Base-by-base conservation (phyloP, 1,140 invertebrate genomes). In the Luehdorfia chinensis region DNA sequence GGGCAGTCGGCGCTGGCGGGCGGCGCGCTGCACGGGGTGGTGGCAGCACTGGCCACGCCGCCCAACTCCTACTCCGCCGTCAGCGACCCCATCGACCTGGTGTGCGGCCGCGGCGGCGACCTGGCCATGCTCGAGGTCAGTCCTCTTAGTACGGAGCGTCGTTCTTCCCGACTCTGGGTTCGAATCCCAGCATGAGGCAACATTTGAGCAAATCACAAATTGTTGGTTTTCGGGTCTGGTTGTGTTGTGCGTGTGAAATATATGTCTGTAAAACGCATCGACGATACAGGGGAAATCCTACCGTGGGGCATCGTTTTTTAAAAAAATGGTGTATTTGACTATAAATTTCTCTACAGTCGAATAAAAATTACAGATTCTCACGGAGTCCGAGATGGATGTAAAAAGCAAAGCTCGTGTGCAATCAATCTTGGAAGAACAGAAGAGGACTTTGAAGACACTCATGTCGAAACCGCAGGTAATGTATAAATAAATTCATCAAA, bases 41-140 rank as follows among this genome's bases (percentile, higher is more conserved):
- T 93, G 0, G 91, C 92, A 0, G 90, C 92, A 1, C 83, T 94
- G 50, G 93, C 92, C 2, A 92, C 92, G 0, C 93, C 94, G 0
- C 91, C 92, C 0, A 94, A 93, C 59, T 94, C 92, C 1, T 94
- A 94, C 57, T 93, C 91, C 0, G 92, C 92, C 1, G 89, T 94
- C 4, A 88, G 84, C 0, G 93, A 94, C 71, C 90, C 93, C 1
- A 93, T 94, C 2, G 93, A 94, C 60, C 74, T 94, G 31, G 92
- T 91, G 5, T 91, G 91, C 55, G 90, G 91, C 4, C 72, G 91
- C 18, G 92, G 91, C 2, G 92, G 92, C 0, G 92, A 93, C 68
- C 67, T 93, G 8, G 87, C 89, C 6, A 91, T 92, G 89, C 78
- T 93, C 16, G 89, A 92, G 76, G 88, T 90, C 43, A 47, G 14